phyloP scores from a whole-genome alignment of 2,797 vertebrate species.

The Yasuhikotakia modesta region DNA sequence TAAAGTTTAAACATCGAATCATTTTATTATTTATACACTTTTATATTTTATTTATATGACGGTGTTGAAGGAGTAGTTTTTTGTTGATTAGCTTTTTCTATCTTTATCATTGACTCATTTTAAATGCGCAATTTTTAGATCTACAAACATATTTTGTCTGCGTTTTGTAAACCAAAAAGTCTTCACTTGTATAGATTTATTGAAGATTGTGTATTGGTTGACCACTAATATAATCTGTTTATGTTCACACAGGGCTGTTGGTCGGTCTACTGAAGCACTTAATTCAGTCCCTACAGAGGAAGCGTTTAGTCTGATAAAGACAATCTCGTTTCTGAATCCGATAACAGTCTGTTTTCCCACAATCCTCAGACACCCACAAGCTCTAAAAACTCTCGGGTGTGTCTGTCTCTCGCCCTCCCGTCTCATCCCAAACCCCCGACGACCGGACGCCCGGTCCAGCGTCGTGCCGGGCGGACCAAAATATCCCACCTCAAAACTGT shows the following conservation, averaged over 20 bases:
- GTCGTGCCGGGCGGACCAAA: conserved; percentile 24
- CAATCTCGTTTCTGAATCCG: background rate
- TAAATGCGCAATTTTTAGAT: too few relatives aligned
- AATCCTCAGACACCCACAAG: conserved; percentile 12
- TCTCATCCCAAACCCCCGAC: conserved; percentile 45
- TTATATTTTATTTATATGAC: too few relatives aligned
- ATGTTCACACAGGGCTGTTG: background rate
- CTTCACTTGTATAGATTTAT: too few relatives aligned
- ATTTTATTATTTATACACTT: too few relatives aligned
- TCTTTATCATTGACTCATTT: too few relatives aligned
- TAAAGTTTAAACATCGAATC: too few relatives aligned
- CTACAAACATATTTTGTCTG: too few relatives aligned
- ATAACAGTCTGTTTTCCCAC: conserved; percentile 40
- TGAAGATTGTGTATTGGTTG: too few relatives aligned
- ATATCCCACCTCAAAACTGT: conserved; percentile 46
- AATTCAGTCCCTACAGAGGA: conserved; percentile 10
- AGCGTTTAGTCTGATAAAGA: conserved; percentile 26
- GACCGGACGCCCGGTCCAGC: conserved; percentile 42
- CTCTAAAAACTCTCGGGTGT: conserved; percentile 49
- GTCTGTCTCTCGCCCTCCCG: conserved; percentile 33
- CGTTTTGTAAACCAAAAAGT: too few relatives aligned
- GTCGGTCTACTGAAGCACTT: background rate
- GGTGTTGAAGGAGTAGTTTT: too few relatives aligned
- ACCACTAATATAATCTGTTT: background rate
- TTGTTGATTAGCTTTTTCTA: too few relatives aligned